These are phyloP conservation scores for Hippocampus zosterae DNA, from an alignment of 2,113 vertebrate species.

Conservation along the genomic window DNA sequence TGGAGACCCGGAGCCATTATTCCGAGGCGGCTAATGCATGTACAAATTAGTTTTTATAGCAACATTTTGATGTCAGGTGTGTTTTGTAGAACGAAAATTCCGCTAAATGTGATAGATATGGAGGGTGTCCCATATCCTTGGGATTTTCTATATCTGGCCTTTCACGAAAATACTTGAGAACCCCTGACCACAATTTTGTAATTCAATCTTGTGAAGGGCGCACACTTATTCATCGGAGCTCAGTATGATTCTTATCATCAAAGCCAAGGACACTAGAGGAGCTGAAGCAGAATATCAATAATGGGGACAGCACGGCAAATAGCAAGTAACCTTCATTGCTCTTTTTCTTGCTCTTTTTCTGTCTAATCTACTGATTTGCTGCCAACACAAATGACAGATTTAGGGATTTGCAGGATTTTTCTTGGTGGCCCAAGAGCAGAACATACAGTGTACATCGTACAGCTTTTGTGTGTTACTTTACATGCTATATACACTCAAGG, in stretches of 20 bases:
- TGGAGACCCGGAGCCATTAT: no score
- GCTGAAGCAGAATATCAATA: constrained; percentile 8
- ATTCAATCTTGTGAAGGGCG: not conserved
- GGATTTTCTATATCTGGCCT: not conserved
- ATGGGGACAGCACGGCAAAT: constrained; percentile 12
- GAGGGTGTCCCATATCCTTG: not conserved
- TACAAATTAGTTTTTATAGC: no score
- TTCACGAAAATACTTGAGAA: not conserved
- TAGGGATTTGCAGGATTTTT: constrained; percentile 16
- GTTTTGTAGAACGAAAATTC: no score
- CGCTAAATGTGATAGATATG: not conserved
- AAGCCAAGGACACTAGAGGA: constrained; percentile 5
- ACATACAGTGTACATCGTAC: not conserved
- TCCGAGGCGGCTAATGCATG: no score
- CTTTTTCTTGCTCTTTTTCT: not conserved
- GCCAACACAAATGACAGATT: constrained; percentile 6
- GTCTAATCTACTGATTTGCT: constrained; percentile 25
- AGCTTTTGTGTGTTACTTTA: not conserved
- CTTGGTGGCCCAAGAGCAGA: not conserved
- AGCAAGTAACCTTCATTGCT: not conserved
- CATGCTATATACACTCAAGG: not conserved
- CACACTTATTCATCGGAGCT: not conserved
- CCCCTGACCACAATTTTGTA: not conserved
- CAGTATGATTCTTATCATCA: not conserved
- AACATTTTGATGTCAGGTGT: no score